Base-by-base conservation (phyloP, 2,797 vertebrate species). In the Hemitrygon akajei region DNA sequence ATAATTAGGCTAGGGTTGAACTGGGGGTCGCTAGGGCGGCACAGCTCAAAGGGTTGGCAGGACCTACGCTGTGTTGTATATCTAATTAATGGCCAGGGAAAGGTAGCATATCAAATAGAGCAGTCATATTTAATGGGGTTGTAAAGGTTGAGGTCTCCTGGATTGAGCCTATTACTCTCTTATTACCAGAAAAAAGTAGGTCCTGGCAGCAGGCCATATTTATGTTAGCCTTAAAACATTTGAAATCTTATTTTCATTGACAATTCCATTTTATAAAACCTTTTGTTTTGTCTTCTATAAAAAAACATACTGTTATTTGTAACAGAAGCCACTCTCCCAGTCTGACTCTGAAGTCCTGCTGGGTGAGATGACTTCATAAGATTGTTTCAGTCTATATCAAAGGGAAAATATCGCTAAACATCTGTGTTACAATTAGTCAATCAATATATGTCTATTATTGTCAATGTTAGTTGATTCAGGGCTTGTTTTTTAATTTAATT, bases 361-460 rank as follows among this genome's bases (percentile, higher is more conserved):
- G 37, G 69, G 27, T 75, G 22, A 92, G 69, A 75, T 11, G 37
- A 30, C 37, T 47, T 34, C 22, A 40, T 14, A n/a, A 40, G 87
- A 91, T 71, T 91, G 73, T 5, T 75, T 37, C 69, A 75, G n/a
- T 89, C 12, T 63, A 69, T 1, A 73, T 92, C 37, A 73, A 25
- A 12, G 34, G 60, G 34, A 75, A 47, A 92, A 75, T 75, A 25
- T 10, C 40, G 37, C 7, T 37, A 2, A 22, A 47, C 40, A 92
- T 75, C 30, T 92, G 37, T 73, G 37, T 47, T 40, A 22, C 34
- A 20, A 27, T 92, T 22, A 73, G 69, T 96, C 96, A 94, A 96
- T 87, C 94, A 95, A 96, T 93, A 93, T n/a, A 80, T 16, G 95
- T 94, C 95, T 58, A 94, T 94, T 94, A 95, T 94, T 95, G 95